phyloP scores from a whole-genome alignment of 2,888 invertebrate genomes.

The Phaedon cochleariae region DNA sequence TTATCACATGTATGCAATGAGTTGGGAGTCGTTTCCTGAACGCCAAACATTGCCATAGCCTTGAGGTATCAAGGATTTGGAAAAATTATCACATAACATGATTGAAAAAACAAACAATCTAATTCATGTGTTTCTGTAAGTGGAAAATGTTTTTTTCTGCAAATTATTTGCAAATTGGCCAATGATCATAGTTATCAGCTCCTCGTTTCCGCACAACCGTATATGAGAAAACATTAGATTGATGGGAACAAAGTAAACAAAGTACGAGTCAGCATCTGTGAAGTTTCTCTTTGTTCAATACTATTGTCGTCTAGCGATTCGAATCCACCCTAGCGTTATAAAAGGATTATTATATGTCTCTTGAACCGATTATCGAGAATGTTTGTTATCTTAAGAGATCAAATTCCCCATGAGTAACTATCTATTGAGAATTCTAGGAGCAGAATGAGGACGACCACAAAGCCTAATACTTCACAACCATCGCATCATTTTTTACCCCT shows the following conservation, averaged over 20 bases:
- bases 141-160: too few species aligned
- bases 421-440: slow-evolving; percentile 30
- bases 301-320: slow-evolving; percentile 13
- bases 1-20: too few species aligned
- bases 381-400: slow-evolving; percentile 53
- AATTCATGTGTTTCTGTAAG: too few species aligned
- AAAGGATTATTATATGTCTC: slow-evolving; percentile 31
- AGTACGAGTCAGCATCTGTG: background rate
- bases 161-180: too few species aligned
- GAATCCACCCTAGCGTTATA: slow-evolving; percentile 23
- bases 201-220: too few species aligned
- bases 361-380: slow-evolving; percentile 37
- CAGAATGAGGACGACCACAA: slow-evolving; percentile 21
- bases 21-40: too few species aligned
- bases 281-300: background rate
- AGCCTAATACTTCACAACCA: slow-evolving; percentile 25
- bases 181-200: too few species aligned
- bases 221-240: too few species aligned
- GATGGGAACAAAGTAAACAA: background rate
- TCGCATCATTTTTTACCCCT: slow-evolving; percentile 24
- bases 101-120: too few species aligned
- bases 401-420: slow-evolving; percentile 38
- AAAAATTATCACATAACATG: too few species aligned
- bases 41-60: too few species aligned
- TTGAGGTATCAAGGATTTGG: too few species aligned